Conservation (phyloP, 2,113 vertebrate genomes). For the Apodemus sylvaticus region DNA sequence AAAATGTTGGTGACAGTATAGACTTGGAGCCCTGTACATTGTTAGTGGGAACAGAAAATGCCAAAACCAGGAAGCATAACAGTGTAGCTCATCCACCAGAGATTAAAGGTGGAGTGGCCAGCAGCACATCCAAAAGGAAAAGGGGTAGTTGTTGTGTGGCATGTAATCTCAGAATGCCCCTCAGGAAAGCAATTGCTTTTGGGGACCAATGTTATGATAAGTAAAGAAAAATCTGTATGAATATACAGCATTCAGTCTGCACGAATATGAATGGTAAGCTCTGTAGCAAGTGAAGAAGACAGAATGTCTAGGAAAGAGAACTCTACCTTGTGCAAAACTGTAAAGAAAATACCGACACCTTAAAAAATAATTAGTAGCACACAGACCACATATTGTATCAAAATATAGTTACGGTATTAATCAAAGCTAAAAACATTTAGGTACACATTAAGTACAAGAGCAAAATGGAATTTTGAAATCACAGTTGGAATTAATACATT, state of each 20-base stretch:
- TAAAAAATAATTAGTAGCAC: background rate
- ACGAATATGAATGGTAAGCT: background rate
- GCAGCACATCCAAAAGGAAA: background rate
- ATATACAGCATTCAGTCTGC: background rate
- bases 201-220: background rate
- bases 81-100: background rate
- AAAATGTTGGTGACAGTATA: background rate
- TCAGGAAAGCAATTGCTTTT: background rate
- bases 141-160: background rate
- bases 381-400: background rate
- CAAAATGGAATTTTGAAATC: background rate
- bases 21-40: background rate
- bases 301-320: background rate
- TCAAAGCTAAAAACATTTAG: background rate
- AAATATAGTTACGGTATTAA: slow-evolving; percentile 2
- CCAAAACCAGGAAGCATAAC: background rate
- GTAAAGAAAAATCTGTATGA: background rate
- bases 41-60: background rate
- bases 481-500: background rate
- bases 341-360: background rate
- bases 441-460: background rate
- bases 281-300: background rate
- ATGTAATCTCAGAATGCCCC: background rate
- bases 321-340: background rate
- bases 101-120: background rate